Base-by-base conservation (phyloP, 2,888 invertebrate species). In the Lycia hirtaria region DNA sequence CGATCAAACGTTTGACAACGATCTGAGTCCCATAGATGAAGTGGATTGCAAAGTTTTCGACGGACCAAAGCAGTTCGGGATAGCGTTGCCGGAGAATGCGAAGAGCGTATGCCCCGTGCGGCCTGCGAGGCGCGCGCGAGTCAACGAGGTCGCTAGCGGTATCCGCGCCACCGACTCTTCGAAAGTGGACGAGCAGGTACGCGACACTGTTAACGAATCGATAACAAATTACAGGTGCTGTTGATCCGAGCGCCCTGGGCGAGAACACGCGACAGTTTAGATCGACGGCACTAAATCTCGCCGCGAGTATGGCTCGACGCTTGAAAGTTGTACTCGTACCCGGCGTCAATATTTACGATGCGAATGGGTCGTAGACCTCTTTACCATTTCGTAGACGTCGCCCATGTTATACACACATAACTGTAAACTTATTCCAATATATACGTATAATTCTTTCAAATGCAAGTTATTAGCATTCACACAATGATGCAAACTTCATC, bases 121-220 rank as follows among this genome's bases (percentile, higher is more conserved):
- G 78, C 89, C 89, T 50, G 88, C 88, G 69, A 73, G 91, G 69
- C 87, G 90, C 73, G 88, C 80, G 77, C 88, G 89, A 73, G 75
- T 74, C 88, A 91, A 77, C 87, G 90, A 91, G 91, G 92, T 90
- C 92, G 88, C 78, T 91, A 91, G 92, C 92, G 91, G 92, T 91
- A 91, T 86, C 84, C 80, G 78, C 78, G 85, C 83, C 82, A 78
- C 77, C 85, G 84, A 80, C 80, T 83, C 85, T 83, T 88, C 90
- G 87, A 91, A 91, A 91, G 88, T 87, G 87, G 91, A 90, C 80
- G 91, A 89, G 80, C 91, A 92, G 92, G 92, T 92, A 91, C 81
- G 87, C 84, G 87, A 87, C 88, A 83, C 88, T 88, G 79, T 88
- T 88, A 86, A 87, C 85, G 83, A 88, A 89, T 86, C 82, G 83